Percentiles rank a stretch among this genome's conserved stretches.
Evolutionary conservation across 2,113 vertebrate species (phyloP).

Genomic region (Xenopus borealis): DNA sequence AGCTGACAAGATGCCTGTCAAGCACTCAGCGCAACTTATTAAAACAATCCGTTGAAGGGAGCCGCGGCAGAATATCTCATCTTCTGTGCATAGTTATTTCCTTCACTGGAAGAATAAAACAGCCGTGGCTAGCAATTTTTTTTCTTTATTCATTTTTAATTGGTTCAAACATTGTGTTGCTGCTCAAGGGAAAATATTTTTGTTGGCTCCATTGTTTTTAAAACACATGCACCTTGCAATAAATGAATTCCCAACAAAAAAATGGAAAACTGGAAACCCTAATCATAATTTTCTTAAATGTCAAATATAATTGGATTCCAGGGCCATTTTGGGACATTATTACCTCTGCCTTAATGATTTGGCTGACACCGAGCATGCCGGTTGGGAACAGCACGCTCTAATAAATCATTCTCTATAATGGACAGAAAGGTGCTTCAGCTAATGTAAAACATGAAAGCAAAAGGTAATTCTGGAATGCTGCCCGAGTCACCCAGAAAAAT

Average conservation of each 20-base stretch:
- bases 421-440: constrained; percentile 49
- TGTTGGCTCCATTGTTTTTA: neutral
- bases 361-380: constrained; percentile 46
- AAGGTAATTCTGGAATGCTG: constrained; percentile 13
- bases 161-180: constrained; percentile 2
- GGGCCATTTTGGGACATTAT: constrained; percentile 30
- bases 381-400: constrained; percentile 32
- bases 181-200: constrained; percentile 4
- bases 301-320: constrained; percentile 49
- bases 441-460: constrained; percentile 36
- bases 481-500: neutral
- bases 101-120: neutral
- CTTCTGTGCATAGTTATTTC: neutral
- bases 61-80: neutral
- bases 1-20: constrained; percentile 30
- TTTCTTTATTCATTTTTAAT: constrained; percentile 20
- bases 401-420: constrained; percentile 55
- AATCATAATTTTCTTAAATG: constrained; percentile 49
- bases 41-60: neutral
- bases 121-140: neutral
- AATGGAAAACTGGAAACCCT: neutral
- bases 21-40: neutral
- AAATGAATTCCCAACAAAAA: constrained; percentile 12
- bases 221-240: constrained; percentile 1
- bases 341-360: constrained; percentile 38